These are phyloP conservation scores for Hoplostethus atlanticus DNA, from an alignment of 2,797 vertebrate genomes.

Conservation along the genomic window DNA sequence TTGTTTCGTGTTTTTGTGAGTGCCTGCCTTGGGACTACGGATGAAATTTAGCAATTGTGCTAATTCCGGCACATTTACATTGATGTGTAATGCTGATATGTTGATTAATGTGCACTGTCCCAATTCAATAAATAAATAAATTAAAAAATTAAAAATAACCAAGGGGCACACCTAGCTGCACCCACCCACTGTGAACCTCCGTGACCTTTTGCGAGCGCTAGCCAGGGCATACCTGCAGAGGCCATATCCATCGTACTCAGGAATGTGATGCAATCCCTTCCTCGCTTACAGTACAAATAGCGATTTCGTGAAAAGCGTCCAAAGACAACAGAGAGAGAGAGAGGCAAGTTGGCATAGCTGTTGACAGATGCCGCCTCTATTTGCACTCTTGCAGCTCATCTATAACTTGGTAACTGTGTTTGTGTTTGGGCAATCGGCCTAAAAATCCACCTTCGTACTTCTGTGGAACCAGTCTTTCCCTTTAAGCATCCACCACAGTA, in stretches of 20 bases:
- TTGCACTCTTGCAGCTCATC: background rate
- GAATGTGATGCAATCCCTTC: background rate
- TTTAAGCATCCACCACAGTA: background rate
- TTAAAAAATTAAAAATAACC: too few species aligned
- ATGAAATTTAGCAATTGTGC: too few species aligned
- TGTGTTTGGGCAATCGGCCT: background rate
- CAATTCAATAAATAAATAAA: too few species aligned
- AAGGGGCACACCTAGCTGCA: too few species aligned
- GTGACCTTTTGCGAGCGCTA: background rate
- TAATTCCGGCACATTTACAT: too few species aligned
- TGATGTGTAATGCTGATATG: too few species aligned
- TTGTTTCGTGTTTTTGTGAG: too few species aligned
- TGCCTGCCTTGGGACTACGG: too few species aligned
- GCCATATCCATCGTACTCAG: background rate
- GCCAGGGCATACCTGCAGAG: background rate
- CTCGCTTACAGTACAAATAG: background rate
- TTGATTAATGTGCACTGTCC: too few species aligned
- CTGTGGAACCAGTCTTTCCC: background rate
- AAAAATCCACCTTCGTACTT: background rate
- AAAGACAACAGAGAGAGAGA: constrained; percentile 10
- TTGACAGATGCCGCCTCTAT: constrained; percentile 14
- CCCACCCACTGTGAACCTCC: background rate
- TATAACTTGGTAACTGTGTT: background rate
- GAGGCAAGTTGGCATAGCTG: background rate
- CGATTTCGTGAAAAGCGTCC: background rate